Percentiles rank a stretch among this genome's conserved stretches.
phyloP scores from a whole-genome alignment of 2,888 invertebrate genomes.

The Perithous albicinctus region DNA sequence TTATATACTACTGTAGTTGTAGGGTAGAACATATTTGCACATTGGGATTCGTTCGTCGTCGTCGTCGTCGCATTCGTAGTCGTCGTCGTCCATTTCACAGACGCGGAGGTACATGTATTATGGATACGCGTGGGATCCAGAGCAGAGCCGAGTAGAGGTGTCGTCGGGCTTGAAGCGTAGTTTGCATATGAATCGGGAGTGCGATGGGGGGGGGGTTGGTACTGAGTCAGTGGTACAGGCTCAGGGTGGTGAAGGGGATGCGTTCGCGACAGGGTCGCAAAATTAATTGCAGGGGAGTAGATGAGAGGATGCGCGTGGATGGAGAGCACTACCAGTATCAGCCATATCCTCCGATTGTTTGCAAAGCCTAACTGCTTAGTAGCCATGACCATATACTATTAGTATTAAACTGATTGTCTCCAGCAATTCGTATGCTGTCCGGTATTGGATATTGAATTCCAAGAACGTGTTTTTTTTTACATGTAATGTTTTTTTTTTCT shows the following conservation, averaged over 20 bases:
- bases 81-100: constrained; percentile 43
- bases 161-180: constrained; percentile 35
- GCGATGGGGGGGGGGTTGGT: constrained; percentile 22
- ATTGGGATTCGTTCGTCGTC: constrained; percentile 49
- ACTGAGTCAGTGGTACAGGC: constrained; percentile 37
- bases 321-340: constrained; percentile 2
- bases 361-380: constrained; percentile 29
- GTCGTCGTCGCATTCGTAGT: neutral
- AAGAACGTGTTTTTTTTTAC: no score
- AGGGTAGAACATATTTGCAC: constrained; percentile 43
- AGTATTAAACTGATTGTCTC: neutral
- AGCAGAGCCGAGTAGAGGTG: constrained; percentile 11
- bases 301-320: constrained; percentile 28
- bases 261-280: constrained; percentile 47
- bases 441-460: no score
- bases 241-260: constrained; percentile 12
- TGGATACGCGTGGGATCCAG: constrained; percentile 39
- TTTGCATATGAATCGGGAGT: constrained; percentile 55
- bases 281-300: constrained; percentile 52
- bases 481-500: no score
- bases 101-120: constrained; percentile 44
- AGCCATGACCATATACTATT: no score
- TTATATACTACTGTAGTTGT: neutral
- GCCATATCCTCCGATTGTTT: constrained; percentile 27
- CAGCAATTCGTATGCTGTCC: neutral